A percentile compares a stretch with the other conserved stretches of the same genome.
Conservation (phyloP, 2,888 invertebrate species). For the Laothoe populi region DNA sequence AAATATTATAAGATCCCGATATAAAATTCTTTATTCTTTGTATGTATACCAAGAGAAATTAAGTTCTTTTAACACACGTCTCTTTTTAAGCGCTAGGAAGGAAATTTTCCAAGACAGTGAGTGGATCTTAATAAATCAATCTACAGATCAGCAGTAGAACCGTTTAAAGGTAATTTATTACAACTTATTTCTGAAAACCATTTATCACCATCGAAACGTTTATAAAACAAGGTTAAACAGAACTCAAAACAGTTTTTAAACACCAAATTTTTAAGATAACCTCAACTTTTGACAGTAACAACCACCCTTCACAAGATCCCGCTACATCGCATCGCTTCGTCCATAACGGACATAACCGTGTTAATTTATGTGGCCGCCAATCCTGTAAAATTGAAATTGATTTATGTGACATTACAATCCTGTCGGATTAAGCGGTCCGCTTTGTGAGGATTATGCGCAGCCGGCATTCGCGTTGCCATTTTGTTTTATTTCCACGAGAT, state of each 20-base stretch:
- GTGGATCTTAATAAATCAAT: too few species aligned
- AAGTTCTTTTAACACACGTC: too few species aligned
- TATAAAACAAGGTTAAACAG: not conserved
- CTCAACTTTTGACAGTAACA: conserved; percentile 15
- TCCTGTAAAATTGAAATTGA: conserved; percentile 41
- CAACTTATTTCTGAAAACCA: not conserved
- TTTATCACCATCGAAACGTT: not conserved
- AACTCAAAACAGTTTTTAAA: not conserved
- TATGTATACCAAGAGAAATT: too few species aligned
- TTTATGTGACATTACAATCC: conserved; percentile 43
- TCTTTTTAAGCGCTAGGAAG: too few species aligned
- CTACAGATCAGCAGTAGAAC: too few species aligned
- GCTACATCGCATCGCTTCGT: conserved; percentile 17
- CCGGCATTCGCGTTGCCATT: conserved; percentile 5
- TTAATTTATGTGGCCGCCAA: conserved; percentile 39
- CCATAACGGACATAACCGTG: conserved; percentile 23
- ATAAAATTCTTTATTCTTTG: too few species aligned
- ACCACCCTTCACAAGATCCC: conserved; percentile 16
- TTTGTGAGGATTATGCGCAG: conserved; percentile 31
- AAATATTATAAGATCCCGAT: too few species aligned
- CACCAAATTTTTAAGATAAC: conserved; percentile 2
- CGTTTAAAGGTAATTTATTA: not conserved
- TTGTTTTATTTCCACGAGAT: conserved; percentile 18
- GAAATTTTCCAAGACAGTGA: too few species aligned
- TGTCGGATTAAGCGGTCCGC: conserved; percentile 33